Evolutionary conservation across 1,140 invertebrate genomes (phyloP), one percentile per base, ranked within the genome.

Genomic region (Latrodectus geometricus): DNA sequence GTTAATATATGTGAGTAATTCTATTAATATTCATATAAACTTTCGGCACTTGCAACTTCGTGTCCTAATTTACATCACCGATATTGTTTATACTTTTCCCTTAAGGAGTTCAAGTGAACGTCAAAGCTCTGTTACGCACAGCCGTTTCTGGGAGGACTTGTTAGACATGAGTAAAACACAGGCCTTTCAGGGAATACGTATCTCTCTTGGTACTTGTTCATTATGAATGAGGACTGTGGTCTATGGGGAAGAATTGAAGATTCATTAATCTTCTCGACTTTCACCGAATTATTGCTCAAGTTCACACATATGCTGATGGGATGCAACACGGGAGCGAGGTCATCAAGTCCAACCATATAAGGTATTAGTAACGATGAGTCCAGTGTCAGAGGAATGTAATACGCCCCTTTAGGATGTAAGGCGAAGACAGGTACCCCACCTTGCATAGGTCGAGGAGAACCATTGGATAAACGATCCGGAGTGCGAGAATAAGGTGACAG

Each of bases 251-350:
- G 21, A 4, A 50, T 49, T 14, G 65, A 17, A 20, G 49, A 17
- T 8, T 23, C 54, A 11, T 74, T 73, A 15, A 66, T 23, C 48
- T 79, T 79, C 8, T 80, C 85, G 14, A 80, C 85, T 68, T 87
- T 87, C 54, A 87, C 20, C 17, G 85, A 87, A 80, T 88, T 88
- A 65, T 66, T 66, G 79, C 88, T 88, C 81, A 97, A 97, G 91
- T 96, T 96, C 2, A 97, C 96, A 89, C 95, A 96, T 87, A 97
- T 97, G 21, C 95, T 96, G 76, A 98, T 95, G 4, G 97, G 97
- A 92, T 98, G 97, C 20, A 97, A 92, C 11, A 96, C 93, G 8
- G 94, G 92, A 12, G 94, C 92, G 56, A 88, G 49, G 11, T 89
- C 88, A 9, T 87, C 87, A 69, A 69, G 11, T 73, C 92, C 93